phyloP scores from a whole-genome alignment of 2,888 invertebrate genomes.

The Athalia cordata region DNA sequence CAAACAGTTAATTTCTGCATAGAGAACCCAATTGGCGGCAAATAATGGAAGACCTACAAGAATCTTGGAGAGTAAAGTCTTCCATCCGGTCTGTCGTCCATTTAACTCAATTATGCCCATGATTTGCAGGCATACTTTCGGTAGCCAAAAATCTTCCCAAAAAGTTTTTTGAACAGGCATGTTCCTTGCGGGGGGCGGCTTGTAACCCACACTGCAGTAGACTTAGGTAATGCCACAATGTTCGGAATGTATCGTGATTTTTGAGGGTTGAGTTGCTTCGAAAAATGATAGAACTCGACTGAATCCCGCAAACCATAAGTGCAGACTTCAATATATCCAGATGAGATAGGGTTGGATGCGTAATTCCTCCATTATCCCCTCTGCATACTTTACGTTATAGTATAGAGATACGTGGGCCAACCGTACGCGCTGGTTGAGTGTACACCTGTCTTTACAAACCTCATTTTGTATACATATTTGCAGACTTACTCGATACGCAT shows the following conservation, averaged over 20 bases:
- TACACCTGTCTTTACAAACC: too few relatives aligned
- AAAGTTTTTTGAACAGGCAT: conserved; percentile 5
- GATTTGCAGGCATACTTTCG: conserved; percentile 6
- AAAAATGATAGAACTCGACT: conserved; percentile 1
- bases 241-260: neutral
- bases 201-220: too few relatives aligned
- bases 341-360: too few relatives aligned
- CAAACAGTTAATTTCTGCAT: neutral
- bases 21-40: neutral
- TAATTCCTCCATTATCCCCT: too few relatives aligned
- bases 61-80: conserved; percentile 2
- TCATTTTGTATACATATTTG: too few relatives aligned
- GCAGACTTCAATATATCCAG: neutral
- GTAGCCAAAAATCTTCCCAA: conserved; percentile 31
- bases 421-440: too few relatives aligned
- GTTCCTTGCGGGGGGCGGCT: neutral
- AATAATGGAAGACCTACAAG: conserved; percentile 12
- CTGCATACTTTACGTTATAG: too few relatives aligned
- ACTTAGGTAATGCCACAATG: neutral
- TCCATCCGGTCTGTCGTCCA: neutral
- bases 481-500: too few relatives aligned
- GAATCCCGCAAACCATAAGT: conserved; percentile 1
- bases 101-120: conserved; percentile 16
- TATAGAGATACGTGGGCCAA: too few relatives aligned
- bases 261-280: neutral